These are phyloP conservation scores for Graphium colonna DNA, from an alignment of 2,888 invertebrate genomes.

Conservation along the genomic window DNA sequence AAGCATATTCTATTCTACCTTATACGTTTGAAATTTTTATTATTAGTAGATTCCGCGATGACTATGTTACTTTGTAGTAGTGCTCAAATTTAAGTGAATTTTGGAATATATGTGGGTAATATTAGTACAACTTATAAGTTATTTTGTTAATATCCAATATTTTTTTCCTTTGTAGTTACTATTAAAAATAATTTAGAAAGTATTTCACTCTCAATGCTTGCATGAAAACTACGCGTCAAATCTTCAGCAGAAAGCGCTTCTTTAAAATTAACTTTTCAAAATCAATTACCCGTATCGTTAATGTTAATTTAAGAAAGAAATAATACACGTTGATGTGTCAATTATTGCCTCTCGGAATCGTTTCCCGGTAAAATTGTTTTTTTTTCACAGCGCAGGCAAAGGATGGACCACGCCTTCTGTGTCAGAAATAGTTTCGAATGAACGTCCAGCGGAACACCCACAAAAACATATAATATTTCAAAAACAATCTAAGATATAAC, in stretches of 20 bases:
- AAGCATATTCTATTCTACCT: too few relatives aligned
- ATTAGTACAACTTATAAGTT: too few relatives aligned
- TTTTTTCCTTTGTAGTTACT: too few relatives aligned
- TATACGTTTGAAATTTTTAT: too few relatives aligned
- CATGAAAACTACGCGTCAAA: conserved; percentile 35
- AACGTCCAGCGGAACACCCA: conserved; percentile 48
- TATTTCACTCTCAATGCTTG: neutral
- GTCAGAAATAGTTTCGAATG: conserved; percentile 42
- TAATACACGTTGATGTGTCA: conserved; percentile 73
- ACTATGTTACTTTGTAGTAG: too few relatives aligned
- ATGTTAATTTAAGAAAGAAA: conserved; percentile 71
- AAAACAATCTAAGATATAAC: conserved; percentile 36
- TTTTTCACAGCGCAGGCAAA: conserved; percentile 48
- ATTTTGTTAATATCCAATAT: too few relatives aligned
- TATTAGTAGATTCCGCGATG: too few relatives aligned
- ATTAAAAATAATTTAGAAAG: too few relatives aligned
- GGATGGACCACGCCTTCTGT: conserved; percentile 54
- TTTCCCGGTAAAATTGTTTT: conserved; percentile 48
- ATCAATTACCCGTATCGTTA: conserved; percentile 68
- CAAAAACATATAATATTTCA: conserved; percentile 23
- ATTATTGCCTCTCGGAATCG: conserved; percentile 63
- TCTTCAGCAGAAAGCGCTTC: conserved; percentile 30
- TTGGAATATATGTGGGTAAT: too few relatives aligned
- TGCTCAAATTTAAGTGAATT: too few relatives aligned
- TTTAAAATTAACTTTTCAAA: conserved; percentile 67